Percentiles rank a stretch among this genome's conserved stretches.
Evolutionary conservation across 1,140 invertebrate genomes (phyloP).

Genomic region (Zaprionus taronus): DNA sequence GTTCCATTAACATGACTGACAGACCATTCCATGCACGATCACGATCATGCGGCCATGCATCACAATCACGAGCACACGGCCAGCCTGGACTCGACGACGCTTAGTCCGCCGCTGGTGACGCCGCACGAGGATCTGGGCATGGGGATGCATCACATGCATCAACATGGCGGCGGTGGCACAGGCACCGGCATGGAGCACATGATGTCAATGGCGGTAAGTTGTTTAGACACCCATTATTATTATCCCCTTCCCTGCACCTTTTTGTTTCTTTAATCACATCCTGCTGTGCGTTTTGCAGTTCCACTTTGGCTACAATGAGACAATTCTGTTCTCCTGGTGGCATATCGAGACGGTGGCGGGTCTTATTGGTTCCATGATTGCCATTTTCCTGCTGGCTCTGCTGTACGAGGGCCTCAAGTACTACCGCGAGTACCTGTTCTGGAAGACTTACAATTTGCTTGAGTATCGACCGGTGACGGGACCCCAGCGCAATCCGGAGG

Average conservation of each 20-base stretch:
- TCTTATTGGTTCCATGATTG: conserved; percentile 93
- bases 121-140: conserved; percentile 29
- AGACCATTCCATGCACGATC: conserved; percentile 66
- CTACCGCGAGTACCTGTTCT: conserved; percentile 93
- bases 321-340: conserved; percentile 92
- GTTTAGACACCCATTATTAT: neutral
- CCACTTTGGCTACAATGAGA: conserved; percentile 90
- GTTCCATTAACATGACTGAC: conserved; percentile 22
- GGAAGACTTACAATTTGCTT: conserved; percentile 91
- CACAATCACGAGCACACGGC: conserved; percentile 54
- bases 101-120: conserved; percentile 34
- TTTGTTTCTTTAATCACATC: neutral
- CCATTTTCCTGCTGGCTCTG: conserved; percentile 93
- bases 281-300: conserved; percentile 88
- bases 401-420: conserved; percentile 97
- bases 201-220: conserved; percentile 82
- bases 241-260: neutral
- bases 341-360: conserved; percentile 89
- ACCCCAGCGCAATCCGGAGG: conserved; percentile 88
- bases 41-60: conserved; percentile 46
- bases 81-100: conserved; percentile 39
- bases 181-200: conserved; percentile 79
- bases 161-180: conserved; percentile 65
- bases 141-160: conserved; percentile 51
- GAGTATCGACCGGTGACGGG: conserved; percentile 89